Base-by-base conservation (phyloP, 2,113 vertebrate species). In the Oplegnathus fasciatus region DNA sequence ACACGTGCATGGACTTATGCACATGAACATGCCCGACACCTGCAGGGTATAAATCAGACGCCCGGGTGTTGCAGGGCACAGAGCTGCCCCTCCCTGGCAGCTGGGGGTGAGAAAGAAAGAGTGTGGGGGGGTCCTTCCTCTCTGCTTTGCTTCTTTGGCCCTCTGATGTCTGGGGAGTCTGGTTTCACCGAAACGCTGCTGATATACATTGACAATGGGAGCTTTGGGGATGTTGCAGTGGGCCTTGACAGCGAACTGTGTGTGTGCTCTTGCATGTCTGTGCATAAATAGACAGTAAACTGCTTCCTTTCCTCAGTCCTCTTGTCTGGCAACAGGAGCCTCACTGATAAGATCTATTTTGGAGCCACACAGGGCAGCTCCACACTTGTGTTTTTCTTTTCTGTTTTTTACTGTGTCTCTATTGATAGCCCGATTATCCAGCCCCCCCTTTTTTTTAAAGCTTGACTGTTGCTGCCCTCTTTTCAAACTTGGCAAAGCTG, bases 21-120 rank as follows among this genome's bases (percentile, higher is more conserved):
- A 87, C 73, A 75, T 76, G 83, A 81, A 85, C 87, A 89, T 85
- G 82, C 60, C 74, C 80, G 81, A 88, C 94, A 94, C 93, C 94
- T 95, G 93, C 91, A 86, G 91, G 82, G 85, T 87, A 87, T 94
- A 93, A 95, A 95, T 94, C 91, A 93, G 90, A 57, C 34, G 22
- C 40, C 28, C 2, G 58, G 65, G 71, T 66, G 73, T 78, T 40
- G 22, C 42, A 50, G 64, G 82, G 75, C 78, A 88, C 66, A 69
- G 79, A 70, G 69, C 58, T 82, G 83, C 75, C 88, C 86, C 78
- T 86, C 85, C 77, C 78, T 86, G 82, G 83, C 92, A 93, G 89
- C 89, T 93, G 89, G 84, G 90, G 84, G 86, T 80, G 68, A 79
- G 84, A 75, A 57, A 68, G 71, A 80, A 72, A 82, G 42, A 8